Conservation (phyloP, 2,797 vertebrate species). For the Phrynocephalus forsythii region DNA sequence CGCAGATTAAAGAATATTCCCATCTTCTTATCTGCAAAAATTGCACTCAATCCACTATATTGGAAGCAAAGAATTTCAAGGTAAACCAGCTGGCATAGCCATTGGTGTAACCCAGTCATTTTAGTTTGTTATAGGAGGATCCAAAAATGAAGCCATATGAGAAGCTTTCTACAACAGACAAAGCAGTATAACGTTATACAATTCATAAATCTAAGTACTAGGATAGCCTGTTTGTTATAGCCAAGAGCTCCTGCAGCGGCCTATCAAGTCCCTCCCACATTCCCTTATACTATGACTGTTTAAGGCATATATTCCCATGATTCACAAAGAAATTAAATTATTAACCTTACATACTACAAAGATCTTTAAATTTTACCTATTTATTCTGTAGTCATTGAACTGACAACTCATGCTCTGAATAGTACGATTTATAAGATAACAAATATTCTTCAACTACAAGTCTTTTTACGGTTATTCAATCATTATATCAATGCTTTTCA, state of each 20-base stretch:
- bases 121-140: neutral
- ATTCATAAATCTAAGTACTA: neutral
- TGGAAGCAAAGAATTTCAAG: neutral
- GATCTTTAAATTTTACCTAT: neutral
- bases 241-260: neutral
- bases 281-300: neutral
- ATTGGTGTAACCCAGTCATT: neutral
- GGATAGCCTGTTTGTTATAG: neutral
- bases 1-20: neutral
- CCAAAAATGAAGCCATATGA: neutral
- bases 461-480: neutral
- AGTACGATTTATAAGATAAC: neutral
- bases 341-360: neutral
- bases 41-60: neutral
- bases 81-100: neutral
- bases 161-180: rapidly evolving
- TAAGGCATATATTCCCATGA: neutral
- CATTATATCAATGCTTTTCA: neutral
- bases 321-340: neutral
- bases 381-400: neutral
- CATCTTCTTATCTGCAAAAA: neutral
- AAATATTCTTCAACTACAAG: neutral
- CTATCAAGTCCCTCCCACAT: neutral
- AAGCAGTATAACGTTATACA: neutral
- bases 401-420: neutral